Percentiles rank a stretch among this genome's conserved stretches.
These are phyloP conservation scores for Cylloceria caligata DNA, from an alignment of 2,888 invertebrate genomes.

Conservation along the genomic window DNA sequence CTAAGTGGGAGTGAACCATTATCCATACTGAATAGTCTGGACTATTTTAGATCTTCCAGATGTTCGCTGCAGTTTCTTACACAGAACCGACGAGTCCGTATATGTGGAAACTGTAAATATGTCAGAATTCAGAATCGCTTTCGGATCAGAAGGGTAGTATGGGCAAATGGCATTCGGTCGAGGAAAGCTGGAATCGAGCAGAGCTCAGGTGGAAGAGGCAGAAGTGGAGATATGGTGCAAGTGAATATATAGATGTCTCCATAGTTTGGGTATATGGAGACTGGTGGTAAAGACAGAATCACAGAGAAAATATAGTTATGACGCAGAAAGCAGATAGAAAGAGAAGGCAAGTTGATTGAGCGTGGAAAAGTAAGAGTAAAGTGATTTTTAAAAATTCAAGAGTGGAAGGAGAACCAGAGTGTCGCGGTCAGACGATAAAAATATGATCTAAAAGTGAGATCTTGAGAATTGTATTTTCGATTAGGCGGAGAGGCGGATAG, in stretches of 20 bases:
- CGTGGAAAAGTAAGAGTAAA: conserved; percentile 33
- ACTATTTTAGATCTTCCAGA: neutral
- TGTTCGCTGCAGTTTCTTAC: neutral
- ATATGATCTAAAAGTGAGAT: conserved; percentile 45
- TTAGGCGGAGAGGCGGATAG: conserved; percentile 47
- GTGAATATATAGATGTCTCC: conserved; percentile 15
- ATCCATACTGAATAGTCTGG: neutral
- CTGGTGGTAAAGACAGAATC: conserved; percentile 30
- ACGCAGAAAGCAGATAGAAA: neutral
- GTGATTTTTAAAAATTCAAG: conserved; percentile 25
- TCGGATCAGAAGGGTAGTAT: conserved; percentile 16
- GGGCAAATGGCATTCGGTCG: conserved; percentile 29
- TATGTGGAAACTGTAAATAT: conserved; percentile 38
- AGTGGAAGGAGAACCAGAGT: conserved; percentile 6
- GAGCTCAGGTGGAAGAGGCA: conserved; percentile 11
- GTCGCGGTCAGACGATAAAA: conserved; percentile 49
- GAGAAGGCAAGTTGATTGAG: conserved; percentile 30
- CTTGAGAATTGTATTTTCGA: conserved; percentile 57
- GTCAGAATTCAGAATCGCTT: conserved; percentile 42
- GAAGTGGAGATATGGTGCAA: conserved; percentile 9
- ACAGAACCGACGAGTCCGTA: neutral
- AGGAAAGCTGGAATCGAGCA: conserved; percentile 13
- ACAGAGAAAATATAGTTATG: conserved; percentile 15
- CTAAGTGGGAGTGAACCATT: neutral
- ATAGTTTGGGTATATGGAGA: conserved; percentile 2